Conservation (phyloP, 2,797 vertebrate genomes). For the Lithobates pipiens region DNA sequence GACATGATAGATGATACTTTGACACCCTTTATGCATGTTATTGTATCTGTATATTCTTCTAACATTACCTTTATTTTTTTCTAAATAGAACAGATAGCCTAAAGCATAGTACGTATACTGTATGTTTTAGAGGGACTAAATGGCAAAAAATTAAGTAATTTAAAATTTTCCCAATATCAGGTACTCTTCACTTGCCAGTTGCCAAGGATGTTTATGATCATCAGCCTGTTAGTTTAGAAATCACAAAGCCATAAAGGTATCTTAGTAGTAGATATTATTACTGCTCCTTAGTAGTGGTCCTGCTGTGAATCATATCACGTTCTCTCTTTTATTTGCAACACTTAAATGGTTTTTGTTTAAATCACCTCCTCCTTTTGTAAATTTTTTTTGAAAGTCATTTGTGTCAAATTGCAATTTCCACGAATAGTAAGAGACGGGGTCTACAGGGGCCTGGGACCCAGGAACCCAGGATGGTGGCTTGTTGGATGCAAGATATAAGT, state of each 20-base stretch:
- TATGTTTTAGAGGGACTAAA: too few species aligned
- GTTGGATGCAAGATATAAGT: not conserved
- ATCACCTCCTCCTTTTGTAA: not conserved
- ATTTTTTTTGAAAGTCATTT: not conserved
- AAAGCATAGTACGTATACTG: too few species aligned
- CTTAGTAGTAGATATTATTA: too few species aligned
- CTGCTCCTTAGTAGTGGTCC: not conserved
- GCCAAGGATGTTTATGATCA: too few species aligned
- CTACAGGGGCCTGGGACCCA: not conserved
- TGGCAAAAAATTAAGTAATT: too few species aligned
- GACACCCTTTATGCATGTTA: too few species aligned
- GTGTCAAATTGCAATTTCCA: not conserved
- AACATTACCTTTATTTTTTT: not conserved
- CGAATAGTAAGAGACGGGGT: not conserved
- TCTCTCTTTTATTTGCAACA: not conserved
- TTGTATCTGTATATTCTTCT: not conserved
- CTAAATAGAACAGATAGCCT: not conserved
- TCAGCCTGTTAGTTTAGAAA: too few species aligned
- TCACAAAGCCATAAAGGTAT: too few species aligned
- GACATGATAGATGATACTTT: not conserved
- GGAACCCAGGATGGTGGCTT: not conserved
- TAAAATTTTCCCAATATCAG: too few species aligned
- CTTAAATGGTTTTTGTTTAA: not conserved
- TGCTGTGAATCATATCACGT: not conserved
- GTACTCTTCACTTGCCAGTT: too few species aligned